A percentile compares a stretch with the other conserved stretches of the same genome.
Evolutionary conservation across 2,113 vertebrate species (phyloP).

Genomic region (Tricholaema leucomelas): DNA sequence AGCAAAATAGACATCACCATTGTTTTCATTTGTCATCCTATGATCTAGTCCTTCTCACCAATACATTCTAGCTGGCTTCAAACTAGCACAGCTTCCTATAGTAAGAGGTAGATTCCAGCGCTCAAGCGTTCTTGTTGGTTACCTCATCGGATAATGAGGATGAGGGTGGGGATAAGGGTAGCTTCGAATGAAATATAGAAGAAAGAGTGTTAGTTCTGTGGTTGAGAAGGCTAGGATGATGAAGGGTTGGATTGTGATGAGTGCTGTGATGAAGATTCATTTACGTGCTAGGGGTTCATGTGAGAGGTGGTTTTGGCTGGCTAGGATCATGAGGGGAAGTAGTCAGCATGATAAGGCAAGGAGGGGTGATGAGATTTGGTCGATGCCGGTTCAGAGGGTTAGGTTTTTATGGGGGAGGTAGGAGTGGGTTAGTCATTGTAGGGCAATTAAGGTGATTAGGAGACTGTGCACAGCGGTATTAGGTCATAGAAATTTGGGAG

Average conservation of each 20-base stretch:
- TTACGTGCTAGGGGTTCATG: background rate
- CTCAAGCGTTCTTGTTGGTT: too few species aligned
- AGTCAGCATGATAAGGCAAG: background rate
- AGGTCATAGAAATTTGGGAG: fast-evolving
- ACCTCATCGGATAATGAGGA: too few species aligned
- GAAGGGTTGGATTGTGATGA: background rate
- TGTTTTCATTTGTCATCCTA: too few species aligned
- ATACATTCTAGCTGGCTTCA: too few species aligned
- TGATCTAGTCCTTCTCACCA: too few species aligned
- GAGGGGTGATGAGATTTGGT: background rate
- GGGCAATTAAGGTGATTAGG: background rate
- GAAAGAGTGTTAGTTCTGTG: too few species aligned
- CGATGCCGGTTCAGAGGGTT: background rate
- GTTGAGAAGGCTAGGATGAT: background rate
- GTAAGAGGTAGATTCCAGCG: too few species aligned
- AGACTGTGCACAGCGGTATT: fast-evolving
- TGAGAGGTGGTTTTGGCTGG: background rate
- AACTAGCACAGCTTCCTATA: too few species aligned
- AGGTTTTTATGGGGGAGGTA: background rate
- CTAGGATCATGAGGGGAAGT: background rate
- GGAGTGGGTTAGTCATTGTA: background rate
- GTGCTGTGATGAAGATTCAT: background rate
- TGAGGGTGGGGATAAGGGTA: too few species aligned
- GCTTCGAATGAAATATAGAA: too few species aligned
- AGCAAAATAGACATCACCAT: too few species aligned